Evolutionary conservation across 2,113 vertebrate genomes (phyloP), one percentile per base, ranked within the genome.

Genomic region (Calyptommatus sinebrachiatus): DNA sequence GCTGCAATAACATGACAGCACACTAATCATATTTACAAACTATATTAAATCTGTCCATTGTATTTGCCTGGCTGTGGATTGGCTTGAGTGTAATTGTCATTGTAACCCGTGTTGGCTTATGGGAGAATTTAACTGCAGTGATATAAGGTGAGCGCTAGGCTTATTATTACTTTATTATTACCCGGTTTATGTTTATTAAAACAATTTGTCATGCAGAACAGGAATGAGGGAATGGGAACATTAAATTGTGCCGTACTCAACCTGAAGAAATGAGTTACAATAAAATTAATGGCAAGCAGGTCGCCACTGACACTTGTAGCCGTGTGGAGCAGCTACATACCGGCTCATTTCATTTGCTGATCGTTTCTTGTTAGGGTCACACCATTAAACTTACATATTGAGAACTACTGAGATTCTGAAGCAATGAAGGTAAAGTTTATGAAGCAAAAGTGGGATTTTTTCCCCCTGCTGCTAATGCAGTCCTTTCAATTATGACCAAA

Each of bases 131-230:
- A 98, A 99, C 97, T 94, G 97, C 97, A 97, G 96, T 98, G 97
- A 99, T 99, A 98, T 97, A 99, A 99, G 97, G 97, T 97, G 97
- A 99, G 97, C 97, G 95, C 94, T 95, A 93, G 96, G 96, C 96
- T 98, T 98, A 99, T 99, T 99, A 99, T 99, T 98, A 98, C 98
- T 98, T 97, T 98, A 99, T 99, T 99, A 99, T 99, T 97, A 99
- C 95, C 97, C 96, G 93, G 95, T 98, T 98, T 99, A 99, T 99
- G 97, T 99, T 99, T 99, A 99, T 99, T 99, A 99, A 99, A 99
- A 98, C 97, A 98, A 99, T 99, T 99, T 99, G 97, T 99, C 97
- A 99, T 99, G 97, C 97, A 99, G 98, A 99, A 97, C 97, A 97
- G 97, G 96, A 97, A 95, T 95, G 94, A 95, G 95, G 94, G 96